phyloP scores from a whole-genome alignment of 2,888 invertebrate species.

The Deilephila elpenor region DNA sequence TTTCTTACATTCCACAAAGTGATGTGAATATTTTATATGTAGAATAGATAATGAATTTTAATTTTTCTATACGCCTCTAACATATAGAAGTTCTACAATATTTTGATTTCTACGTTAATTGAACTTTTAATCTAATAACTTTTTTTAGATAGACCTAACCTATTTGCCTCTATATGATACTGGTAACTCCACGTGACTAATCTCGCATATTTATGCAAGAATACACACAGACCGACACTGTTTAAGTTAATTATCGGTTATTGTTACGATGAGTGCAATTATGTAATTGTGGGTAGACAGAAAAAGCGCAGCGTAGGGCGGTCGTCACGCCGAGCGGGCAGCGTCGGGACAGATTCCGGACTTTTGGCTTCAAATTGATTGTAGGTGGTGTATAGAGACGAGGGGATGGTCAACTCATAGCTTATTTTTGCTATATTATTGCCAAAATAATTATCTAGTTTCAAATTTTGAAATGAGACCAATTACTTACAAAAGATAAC shows the following conservation, averaged over 20 bases:
- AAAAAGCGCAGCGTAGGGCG: conserved; percentile 24
- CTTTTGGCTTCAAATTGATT: conserved; percentile 7
- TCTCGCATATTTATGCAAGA: conserved; percentile 5
- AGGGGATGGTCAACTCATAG: background rate
- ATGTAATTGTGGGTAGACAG: conserved; percentile 22
- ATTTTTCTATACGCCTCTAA: too few species aligned
- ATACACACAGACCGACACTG: conserved; percentile 16
- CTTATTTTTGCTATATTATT: too few species aligned
- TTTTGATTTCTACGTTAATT: too few species aligned
- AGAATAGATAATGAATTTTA: too few species aligned
- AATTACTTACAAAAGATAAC: too few species aligned
- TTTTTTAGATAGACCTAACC: too few species aligned
- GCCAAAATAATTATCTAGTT: too few species aligned
- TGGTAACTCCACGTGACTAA: background rate
- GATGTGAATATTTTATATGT: too few species aligned
- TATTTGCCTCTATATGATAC: too few species aligned
- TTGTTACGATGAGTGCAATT: conserved; percentile 24
- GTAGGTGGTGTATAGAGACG: background rate
- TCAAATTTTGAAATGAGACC: too few species aligned
- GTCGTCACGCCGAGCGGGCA: conserved; percentile 42
- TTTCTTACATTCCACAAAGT: background rate
- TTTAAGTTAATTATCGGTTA: conserved; percentile 23
- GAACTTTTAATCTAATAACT: too few species aligned
- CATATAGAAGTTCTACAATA: too few species aligned
- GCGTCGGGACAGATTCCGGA: conserved; percentile 36